Evolutionary conservation across 2,888 invertebrate species (phyloP).

Genomic region (Timema cristinae): DNA sequence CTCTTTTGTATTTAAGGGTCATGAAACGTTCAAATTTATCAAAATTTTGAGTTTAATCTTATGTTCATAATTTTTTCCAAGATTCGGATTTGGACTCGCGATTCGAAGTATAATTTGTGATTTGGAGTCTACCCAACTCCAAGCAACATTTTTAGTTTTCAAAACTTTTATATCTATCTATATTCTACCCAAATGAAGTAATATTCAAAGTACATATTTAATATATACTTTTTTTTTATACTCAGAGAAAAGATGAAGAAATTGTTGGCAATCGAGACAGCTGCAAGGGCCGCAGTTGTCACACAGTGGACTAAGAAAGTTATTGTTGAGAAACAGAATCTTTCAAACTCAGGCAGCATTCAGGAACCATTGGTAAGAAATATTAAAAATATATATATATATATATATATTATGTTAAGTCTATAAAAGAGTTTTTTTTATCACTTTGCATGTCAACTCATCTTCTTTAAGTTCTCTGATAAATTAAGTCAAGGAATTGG

Average conservation of each 20-base stretch:
- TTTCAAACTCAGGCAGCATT: slow-evolving; percentile 57
- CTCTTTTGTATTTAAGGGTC: no score
- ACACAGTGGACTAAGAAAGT: slow-evolving; percentile 90
- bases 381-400: slow-evolving; percentile 21
- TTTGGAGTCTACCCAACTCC: no score
- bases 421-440: neutral
- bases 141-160: no score
- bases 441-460: no score
- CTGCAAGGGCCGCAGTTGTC: slow-evolving; percentile 69
- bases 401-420: neutral
- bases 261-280: slow-evolving; percentile 70
- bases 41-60: no score
- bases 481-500: no score
- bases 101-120: no score
- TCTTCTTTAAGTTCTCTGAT: no score
- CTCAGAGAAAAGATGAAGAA: slow-evolving; percentile 71
- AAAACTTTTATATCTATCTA: no score
- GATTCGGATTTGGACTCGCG: no score
- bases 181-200: neutral
- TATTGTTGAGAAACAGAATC: slow-evolving; percentile 75
- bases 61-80: no score
- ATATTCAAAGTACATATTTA: neutral
- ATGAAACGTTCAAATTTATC: no score
- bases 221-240: slow-evolving; percentile 21
- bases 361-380: slow-evolving; percentile 59